Evolutionary conservation across 2,888 invertebrate genomes (phyloP).

Genomic region (Glaucopsyche alexis): DNA sequence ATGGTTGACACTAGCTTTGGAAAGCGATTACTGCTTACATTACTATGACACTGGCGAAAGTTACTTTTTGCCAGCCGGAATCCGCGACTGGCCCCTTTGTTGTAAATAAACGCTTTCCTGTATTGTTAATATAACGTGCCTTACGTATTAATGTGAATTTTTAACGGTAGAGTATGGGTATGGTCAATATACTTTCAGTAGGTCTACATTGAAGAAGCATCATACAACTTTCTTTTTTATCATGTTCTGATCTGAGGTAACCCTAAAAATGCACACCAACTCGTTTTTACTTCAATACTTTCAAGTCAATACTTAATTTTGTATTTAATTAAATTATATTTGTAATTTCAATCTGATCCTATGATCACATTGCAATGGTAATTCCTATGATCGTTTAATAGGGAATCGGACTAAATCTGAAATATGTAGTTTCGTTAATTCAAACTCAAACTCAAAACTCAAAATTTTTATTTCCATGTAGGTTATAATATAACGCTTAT

Average conservation of each 20-base stretch:
- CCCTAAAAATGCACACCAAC: not conserved
- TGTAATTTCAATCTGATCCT: too few species aligned
- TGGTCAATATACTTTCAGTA: not conserved
- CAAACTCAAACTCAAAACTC: too few species aligned
- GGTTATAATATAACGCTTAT: too few species aligned
- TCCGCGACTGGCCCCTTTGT: constrained; percentile 51
- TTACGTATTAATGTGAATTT: not conserved
- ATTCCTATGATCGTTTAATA: too few species aligned
- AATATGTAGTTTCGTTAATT: too few species aligned
- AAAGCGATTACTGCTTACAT: constrained; percentile 61
- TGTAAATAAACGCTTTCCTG: constrained; percentile 35
- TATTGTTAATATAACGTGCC: not conserved
- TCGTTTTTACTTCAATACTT: not conserved
- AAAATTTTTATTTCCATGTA: too few species aligned
- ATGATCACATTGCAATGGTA: too few species aligned
- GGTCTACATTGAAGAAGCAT: not conserved
- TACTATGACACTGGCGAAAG: constrained; percentile 62
- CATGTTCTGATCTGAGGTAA: not conserved
- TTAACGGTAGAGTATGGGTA: not conserved
- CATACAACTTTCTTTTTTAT: not conserved
- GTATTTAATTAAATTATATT: too few species aligned
- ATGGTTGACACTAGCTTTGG: constrained; percentile 66
- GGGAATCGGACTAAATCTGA: too few species aligned
- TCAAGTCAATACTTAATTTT: too few species aligned
- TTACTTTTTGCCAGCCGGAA: constrained; percentile 55